Evolutionary conservation across 2,888 invertebrate genomes (phyloP), one percentile per base, ranked within the genome.

Genomic region (Cephus runcator): DNA sequence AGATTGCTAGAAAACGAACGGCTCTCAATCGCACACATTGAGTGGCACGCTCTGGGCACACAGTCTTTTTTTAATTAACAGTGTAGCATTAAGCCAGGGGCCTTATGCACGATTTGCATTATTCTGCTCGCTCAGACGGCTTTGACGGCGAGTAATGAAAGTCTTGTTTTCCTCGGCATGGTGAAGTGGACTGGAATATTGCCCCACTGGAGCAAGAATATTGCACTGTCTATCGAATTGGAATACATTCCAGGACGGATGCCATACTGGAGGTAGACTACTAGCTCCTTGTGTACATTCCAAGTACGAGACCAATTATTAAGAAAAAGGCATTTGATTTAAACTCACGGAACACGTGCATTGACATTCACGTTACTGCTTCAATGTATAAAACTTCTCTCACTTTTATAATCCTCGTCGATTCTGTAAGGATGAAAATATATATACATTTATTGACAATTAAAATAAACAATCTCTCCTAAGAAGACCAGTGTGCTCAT

Each of bases 61-160:
- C 23, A 56, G 56, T 56, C 3, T 35, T 12, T 23, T 56, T 56
- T 56, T 23, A 23, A 15, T 56, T 56, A 56, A 9, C 56, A 23
- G 56, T 56, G 23, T 56, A 56, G 56, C 23, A 23, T 23, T 23
- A 23, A 56, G 56, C 56, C 56, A 56, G 56, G 23, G 23, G 56
- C 56, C 56, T 56, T 23, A 56, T 56, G 56, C 56, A 56, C 71
- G 71, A 71, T 33, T 71, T 71, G 71, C 31, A 71, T 71, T 71
- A 71, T 71, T 71, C 34, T 71, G 34, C 34, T 34, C 71, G 71
- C 71, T 34, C 71, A 34, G 12, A 30, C 71, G 12, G 71, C 33
- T 71, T 71, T 34, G 71, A 34, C 71, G 71, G 71, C 12, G 33
- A 34, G 71, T 15, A 71, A 71, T 71, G 71, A 71, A 71, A 71